Evolutionary conservation across 1,140 invertebrate species (phyloP), one percentile per base, ranked within the genome.

Genomic region (Neoseiulus cucumeris): DNA sequence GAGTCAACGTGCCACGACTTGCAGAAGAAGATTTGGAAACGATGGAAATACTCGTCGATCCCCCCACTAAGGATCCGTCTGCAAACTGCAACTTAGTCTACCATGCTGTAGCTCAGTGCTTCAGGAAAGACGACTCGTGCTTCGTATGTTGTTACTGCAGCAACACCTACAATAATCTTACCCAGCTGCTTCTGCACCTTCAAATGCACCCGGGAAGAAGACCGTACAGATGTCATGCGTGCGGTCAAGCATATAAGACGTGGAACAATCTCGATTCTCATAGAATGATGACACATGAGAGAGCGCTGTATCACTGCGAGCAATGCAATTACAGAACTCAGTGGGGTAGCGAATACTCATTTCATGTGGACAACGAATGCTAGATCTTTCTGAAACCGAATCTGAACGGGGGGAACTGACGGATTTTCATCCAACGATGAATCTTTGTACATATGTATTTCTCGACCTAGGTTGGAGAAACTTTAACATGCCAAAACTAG

Each of bases 221-320:
- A 25, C 51, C 51, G 14, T 59, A 59, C 51, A 25, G 51, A 59
- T 59, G 51, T 9, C 51, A 59, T 9, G 51, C 51, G 51, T 59
- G 51, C 9, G 51, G 51, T 25, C 51, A 59, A 33, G 51, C 51
- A 2, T 59, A 59, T 9, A 59, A 59, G 51, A 59, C 51, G 1
- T 59, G 51, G 51, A 59, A 59, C 51, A 59, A 59, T 9, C 51
- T 59, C 22, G 51, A 59, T 33, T 59, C 51, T 17, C 51, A 59
- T 9, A 12, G 51, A 9, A 59, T 59, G 51, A 59, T 59, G 51
- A 59, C 51, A 1, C 51, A 59, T 20, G 51, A 59, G 22, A 25
- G 51, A 14, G 22, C 25, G 2, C 22, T 59, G 17, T 59, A 59
- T 20, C 25, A 25, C 4, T 59, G 51, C 22, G 51, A 59, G 14